Evolutionary conservation across 2,888 invertebrate genomes (phyloP).

Genomic region (Aleiodes leptofemur): DNA sequence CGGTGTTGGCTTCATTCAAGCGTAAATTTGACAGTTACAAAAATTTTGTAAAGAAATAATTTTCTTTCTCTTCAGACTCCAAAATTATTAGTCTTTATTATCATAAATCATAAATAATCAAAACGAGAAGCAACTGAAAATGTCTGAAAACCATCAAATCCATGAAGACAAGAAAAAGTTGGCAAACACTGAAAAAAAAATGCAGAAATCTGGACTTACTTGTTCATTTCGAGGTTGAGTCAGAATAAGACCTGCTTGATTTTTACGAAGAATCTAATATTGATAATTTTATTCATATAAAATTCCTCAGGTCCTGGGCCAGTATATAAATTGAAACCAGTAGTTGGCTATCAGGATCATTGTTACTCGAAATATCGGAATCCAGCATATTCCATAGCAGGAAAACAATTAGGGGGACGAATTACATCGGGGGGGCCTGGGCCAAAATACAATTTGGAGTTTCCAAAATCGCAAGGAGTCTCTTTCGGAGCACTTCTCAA

Average conservation of each 20-base stretch:
- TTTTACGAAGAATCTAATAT: neutral
- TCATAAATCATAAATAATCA: too few relatives aligned
- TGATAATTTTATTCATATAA: neutral
- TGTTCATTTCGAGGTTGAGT: slow-evolving; percentile 5
- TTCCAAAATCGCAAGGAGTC: slow-evolving; percentile 59
- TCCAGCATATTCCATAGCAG: slow-evolving; percentile 81
- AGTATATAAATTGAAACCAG: slow-evolving; percentile 79
- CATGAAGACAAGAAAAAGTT: neutral
- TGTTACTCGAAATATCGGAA: slow-evolving; percentile 79
- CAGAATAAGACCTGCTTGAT: neutral
- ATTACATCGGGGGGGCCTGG: slow-evolving; percentile 71
- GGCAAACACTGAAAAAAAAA: neutral
- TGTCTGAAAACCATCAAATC: neutral
- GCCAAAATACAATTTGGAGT: slow-evolving; percentile 75
- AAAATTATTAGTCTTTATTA: neutral
- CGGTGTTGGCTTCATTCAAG: neutral
- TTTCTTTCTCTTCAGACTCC: neutral
- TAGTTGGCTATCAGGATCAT: slow-evolving; percentile 80
- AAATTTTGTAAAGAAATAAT: neutral
- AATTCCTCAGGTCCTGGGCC: slow-evolving; percentile 80
- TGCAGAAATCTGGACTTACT: neutral
- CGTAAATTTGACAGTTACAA: neutral
- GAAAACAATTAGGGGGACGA: slow-evolving; percentile 56
- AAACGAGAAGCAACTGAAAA: neutral
- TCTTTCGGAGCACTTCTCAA: slow-evolving; percentile 52